A percentile compares a stretch with the other conserved stretches of the same genome.
These are phyloP conservation scores for Fragum whitleyi DNA, from an alignment of 2,888 invertebrate species.

Conservation along the genomic window DNA sequence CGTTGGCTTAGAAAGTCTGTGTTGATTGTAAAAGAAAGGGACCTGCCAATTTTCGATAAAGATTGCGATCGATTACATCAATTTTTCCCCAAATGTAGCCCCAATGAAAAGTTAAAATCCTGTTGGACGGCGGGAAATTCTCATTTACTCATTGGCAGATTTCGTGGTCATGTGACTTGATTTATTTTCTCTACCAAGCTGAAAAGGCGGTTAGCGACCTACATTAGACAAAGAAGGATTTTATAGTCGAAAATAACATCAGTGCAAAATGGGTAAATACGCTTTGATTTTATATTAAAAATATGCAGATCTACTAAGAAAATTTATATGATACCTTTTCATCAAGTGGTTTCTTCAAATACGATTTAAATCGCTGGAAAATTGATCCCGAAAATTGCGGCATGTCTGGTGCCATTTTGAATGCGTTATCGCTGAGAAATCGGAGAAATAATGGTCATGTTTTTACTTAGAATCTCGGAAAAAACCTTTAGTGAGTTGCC, in stretches of 20 bases:
- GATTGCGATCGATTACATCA: background rate
- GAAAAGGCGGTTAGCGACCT: conserved; percentile 65
- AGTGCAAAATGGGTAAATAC: conserved; percentile 34
- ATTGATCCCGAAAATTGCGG: conserved; percentile 12
- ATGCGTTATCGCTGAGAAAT: conserved; percentile 25
- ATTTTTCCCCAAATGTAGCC: conserved; percentile 14
- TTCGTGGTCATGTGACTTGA: conserved; percentile 70
- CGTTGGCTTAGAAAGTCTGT: background rate
- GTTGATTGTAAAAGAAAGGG: conserved; percentile 1
- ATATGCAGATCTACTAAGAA: background rate
- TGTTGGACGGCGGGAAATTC: conserved; percentile 70
- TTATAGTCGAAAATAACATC: conserved; percentile 9
- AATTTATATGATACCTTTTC: background rate
- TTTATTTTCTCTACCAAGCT: conserved; percentile 49
- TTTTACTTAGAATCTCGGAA: background rate
- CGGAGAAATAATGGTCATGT: background rate
- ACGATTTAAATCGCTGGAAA: background rate
- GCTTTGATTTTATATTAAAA: background rate
- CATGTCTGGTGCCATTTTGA: conserved; percentile 47
- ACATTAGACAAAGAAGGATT: conserved; percentile 63
- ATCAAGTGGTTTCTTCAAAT: background rate
- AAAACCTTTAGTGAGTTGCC: no score
- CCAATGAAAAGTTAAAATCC: conserved; percentile 57
- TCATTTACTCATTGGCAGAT: conserved; percentile 67
- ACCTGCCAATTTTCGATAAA: background rate